Conservation (phyloP, 2,797 vertebrate genomes). For the Vultur gryphus region DNA sequence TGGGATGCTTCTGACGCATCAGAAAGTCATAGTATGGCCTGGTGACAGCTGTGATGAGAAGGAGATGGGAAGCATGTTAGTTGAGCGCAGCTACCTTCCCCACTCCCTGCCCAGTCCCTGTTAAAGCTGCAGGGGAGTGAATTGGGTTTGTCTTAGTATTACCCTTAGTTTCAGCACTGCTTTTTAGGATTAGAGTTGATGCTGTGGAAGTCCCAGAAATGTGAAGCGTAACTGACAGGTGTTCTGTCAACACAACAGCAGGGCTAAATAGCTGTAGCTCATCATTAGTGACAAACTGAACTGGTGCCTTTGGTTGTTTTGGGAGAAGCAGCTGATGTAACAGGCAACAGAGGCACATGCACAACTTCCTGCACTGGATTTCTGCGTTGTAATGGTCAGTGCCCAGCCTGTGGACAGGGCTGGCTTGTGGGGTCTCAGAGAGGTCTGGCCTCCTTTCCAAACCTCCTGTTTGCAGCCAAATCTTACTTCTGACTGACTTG, state of each 20-base stretch:
- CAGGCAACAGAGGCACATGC: no score
- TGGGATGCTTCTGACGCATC: constrained; percentile 89
- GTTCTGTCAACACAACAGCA: not conserved
- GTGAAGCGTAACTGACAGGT: not conserved
- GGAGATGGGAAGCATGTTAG: not conserved
- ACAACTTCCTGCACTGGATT: not conserved
- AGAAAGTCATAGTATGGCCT: constrained; percentile 91
- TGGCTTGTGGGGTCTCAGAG: not conserved
- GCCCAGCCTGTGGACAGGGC: not conserved
- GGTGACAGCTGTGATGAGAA: constrained; percentile 76
- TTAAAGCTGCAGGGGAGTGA: not conserved
- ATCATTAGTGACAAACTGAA: not conserved
- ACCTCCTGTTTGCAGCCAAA: not conserved
- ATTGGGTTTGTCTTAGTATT: not conserved
- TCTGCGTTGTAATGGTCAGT: not conserved
- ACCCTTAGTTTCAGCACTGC: not conserved
- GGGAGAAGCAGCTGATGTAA: not conserved
- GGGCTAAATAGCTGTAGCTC: not conserved
- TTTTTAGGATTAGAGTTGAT: not conserved
- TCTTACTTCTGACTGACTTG: not conserved
- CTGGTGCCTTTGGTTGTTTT: not conserved
- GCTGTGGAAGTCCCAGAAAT: not conserved
- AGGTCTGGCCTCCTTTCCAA: not conserved
- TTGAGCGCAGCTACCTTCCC: not conserved
- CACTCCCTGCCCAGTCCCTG: fast-evolving